Evolutionary conservation across 1,140 invertebrate species (phyloP).

Genomic region (Polypedilum vanderplanki): DNA sequence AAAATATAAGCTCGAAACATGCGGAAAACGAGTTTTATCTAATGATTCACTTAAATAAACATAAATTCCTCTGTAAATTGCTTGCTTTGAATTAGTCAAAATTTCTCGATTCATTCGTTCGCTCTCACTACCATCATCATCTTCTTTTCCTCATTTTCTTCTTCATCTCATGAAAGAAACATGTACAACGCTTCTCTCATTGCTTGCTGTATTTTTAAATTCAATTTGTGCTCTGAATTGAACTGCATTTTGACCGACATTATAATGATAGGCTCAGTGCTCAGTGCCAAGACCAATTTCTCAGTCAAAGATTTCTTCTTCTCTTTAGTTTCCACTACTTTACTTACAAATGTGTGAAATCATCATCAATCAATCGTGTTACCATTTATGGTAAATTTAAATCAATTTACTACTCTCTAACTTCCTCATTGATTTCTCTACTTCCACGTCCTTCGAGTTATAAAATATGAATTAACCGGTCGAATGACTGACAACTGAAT

Average conservation of each 20-base stretch:
- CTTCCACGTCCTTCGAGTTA: too few relatives aligned
- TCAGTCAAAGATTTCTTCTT: background rate
- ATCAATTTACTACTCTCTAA: background rate
- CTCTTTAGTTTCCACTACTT: background rate
- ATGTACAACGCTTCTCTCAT: background rate
- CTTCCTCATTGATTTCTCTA: background rate
- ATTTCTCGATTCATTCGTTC: too few relatives aligned
- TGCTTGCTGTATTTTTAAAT: background rate
- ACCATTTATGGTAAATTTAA: slow-evolving; percentile 11
- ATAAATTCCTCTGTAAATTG: background rate
- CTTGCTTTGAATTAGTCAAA: background rate
- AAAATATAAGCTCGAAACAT: background rate
- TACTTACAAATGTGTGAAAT: background rate
- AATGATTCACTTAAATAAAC: slow-evolving; percentile 1
- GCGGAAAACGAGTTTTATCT: background rate
- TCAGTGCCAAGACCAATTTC: slow-evolving; percentile 9
- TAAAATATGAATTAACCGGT: background rate
- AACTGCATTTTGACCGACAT: slow-evolving; percentile 15
- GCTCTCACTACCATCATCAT: too few relatives aligned
- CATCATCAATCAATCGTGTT: background rate
- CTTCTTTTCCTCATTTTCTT: background rate
- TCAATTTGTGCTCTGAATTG: background rate
- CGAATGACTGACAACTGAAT: background rate
- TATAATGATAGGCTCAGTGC: slow-evolving; percentile 1
- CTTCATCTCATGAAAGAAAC: too few relatives aligned